phyloP scores from a whole-genome alignment of 2,797 vertebrate species.

The Vipera ursinii region DNA sequence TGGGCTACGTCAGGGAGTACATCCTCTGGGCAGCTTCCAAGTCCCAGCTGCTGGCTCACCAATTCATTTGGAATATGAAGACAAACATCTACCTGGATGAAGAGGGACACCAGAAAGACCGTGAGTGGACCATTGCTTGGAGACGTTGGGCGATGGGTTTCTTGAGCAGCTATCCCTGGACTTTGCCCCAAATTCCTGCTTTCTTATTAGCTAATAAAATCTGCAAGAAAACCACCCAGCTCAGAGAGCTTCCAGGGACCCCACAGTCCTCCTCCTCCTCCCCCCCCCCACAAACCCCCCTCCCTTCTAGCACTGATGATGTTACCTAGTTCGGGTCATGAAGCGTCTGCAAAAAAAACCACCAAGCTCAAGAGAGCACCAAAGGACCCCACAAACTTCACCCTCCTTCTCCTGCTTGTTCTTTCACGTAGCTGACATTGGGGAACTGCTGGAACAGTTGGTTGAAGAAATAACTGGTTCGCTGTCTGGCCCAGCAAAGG shows the following conservation, averaged over 20 bases:
- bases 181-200: not conserved
- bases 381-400: not conserved
- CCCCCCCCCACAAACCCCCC: not conserved
- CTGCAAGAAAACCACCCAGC: not conserved
- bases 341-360: not conserved
- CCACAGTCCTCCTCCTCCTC: no score
- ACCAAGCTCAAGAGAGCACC: not conserved
- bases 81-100: conserved; percentile 96
- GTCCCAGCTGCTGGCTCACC: conserved; percentile 95
- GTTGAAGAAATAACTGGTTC: conserved; percentile 93
- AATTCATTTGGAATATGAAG: conserved; percentile 99
- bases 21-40: conserved; percentile 95
- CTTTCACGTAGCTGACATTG: conserved; percentile 84
- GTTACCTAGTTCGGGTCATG: not conserved
- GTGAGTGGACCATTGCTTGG: conserved; percentile 72
- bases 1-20: conserved; percentile 97
- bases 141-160: not conserved
- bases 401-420: not conserved
- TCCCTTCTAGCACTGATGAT: not conserved
- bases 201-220: not conserved
- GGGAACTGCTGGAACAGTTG: conserved; percentile 93
- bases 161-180: not conserved
- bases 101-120: conserved; percentile 93
- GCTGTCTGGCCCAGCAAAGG: conserved; percentile 92
- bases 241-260: not conserved